These are phyloP conservation scores for Pseudolycoriella hygida DNA, from an alignment of 2,888 invertebrate species.

Conservation along the genomic window DNA sequence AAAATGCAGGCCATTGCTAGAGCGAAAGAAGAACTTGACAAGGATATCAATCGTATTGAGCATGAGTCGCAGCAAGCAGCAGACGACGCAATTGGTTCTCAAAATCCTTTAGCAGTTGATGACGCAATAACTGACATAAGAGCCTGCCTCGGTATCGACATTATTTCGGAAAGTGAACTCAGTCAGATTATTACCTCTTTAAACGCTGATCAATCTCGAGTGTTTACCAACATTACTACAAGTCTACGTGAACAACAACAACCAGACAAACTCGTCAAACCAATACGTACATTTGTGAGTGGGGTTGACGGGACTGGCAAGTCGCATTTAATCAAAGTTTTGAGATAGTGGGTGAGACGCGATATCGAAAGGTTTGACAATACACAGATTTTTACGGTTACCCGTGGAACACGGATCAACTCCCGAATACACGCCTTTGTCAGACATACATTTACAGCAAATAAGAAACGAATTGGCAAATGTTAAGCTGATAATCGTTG, in stretches of 20 bases:
- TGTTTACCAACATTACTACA: too few species aligned
- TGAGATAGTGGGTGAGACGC: conserved; percentile 15
- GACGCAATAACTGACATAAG: too few species aligned
- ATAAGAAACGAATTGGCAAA: neutral
- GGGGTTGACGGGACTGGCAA: conserved; percentile 18
- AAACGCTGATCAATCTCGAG: too few species aligned
- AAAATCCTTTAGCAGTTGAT: too few species aligned
- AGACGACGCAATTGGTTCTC: too few species aligned
- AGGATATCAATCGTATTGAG: neutral
- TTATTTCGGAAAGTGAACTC: too few species aligned
- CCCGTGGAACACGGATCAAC: conserved; percentile 17
- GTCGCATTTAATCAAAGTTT: conserved; percentile 16
- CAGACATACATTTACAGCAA: conserved; percentile 8
- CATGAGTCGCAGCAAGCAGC: neutral
- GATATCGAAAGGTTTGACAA: conserved; percentile 16
- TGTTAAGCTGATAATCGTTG: too few species aligned
- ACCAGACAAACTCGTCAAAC: too few species aligned
- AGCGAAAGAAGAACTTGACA: conserved; percentile 2
- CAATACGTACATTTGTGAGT: conserved; percentile 10
- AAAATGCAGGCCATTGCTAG: neutral
- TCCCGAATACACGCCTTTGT: conserved; percentile 15
- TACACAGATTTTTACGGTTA: conserved; percentile 18
- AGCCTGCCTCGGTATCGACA: too few species aligned
- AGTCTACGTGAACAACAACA: too few species aligned
- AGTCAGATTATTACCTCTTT: too few species aligned